Conservation (phyloP, 2,888 invertebrate species). For the Lasioglossum oenotherae region DNA sequence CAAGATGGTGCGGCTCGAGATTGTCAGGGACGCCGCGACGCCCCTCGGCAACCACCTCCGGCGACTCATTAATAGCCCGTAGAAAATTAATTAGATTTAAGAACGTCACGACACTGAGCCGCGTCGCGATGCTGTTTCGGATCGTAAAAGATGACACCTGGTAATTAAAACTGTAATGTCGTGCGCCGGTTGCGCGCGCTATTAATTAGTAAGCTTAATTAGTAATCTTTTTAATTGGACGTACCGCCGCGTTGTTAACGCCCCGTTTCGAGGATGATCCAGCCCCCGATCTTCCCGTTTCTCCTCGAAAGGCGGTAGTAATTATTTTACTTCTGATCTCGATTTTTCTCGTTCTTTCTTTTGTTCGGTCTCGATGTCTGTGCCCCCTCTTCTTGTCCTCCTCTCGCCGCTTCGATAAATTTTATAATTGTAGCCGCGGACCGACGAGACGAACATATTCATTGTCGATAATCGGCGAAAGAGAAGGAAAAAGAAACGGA, state of each 20-base stretch:
- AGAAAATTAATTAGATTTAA: conserved; percentile 69
- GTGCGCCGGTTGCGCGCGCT: conserved; percentile 16
- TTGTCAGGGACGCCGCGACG: conserved; percentile 61
- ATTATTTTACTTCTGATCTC: conserved; percentile 28
- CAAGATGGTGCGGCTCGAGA: conserved; percentile 39
- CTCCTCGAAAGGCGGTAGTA: conserved; percentile 11
- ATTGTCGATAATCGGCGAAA: conserved; percentile 28
- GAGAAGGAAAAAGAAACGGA: conserved; percentile 10
- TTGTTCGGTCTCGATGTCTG: conserved; percentile 7
- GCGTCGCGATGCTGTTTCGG: conserved; percentile 6
- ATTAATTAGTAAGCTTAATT: conserved; percentile 65
- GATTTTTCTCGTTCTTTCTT: background rate
- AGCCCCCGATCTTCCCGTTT: conserved; percentile 24
- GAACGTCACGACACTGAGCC: conserved; percentile 29
- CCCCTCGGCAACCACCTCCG: conserved; percentile 17
- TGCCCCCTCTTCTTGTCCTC: background rate
- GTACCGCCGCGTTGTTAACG: conserved; percentile 42
- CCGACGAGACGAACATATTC: conserved; percentile 32
- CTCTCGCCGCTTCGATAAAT: conserved; percentile 21
- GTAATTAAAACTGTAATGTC: conserved; percentile 59
- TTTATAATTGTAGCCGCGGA: conserved; percentile 27
- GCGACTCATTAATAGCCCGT: conserved; percentile 65
- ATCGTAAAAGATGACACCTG: conserved; percentile 51
- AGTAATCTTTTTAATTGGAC: conserved; percentile 60
- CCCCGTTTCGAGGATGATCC: conserved; percentile 39